A percentile compares a stretch with the other conserved stretches of the same genome.
These are phyloP conservation scores for Trissolcus basalis DNA, from an alignment of 1,140 invertebrate species.

Conservation along the genomic window DNA sequence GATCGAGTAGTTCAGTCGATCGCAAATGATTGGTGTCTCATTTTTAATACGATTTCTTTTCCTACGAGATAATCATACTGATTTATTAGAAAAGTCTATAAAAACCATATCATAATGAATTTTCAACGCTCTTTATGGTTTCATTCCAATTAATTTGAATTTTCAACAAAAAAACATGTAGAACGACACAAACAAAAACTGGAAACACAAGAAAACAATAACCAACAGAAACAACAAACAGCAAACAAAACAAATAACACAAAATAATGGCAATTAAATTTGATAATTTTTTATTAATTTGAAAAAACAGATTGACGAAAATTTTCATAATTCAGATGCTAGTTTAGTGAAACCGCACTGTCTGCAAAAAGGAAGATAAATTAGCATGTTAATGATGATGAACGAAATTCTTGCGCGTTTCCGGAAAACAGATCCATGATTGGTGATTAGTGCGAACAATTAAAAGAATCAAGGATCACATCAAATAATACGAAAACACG, in stretches of 20 bases:
- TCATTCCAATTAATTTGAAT: not conserved
- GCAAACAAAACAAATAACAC: no score
- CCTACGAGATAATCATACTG: not conserved
- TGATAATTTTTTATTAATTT: no score
- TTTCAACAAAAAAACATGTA: not conserved
- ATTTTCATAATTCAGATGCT: no score
- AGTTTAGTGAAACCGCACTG: no score
- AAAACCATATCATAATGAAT: not conserved
- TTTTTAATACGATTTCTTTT: not conserved
- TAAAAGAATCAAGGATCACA: slow-evolving; percentile 4
- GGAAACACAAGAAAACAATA: no score
- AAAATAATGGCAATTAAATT: not conserved
- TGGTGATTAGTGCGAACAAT: not conserved
- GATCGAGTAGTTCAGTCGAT: not conserved
- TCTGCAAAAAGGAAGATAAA: no score
- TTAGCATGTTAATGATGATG: no score
- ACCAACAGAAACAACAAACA: no score
- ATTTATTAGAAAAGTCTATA: not conserved
- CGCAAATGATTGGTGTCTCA: not conserved
- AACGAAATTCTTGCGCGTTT: no score
- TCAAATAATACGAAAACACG: slow-evolving; percentile 18
- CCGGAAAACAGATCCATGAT: not conserved
- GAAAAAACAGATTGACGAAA: no score
- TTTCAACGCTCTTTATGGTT: not conserved
- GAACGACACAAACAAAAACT: not conserved